These are phyloP conservation scores for Balaenoptera acutorostrata DNA, from an alignment of 2,113 vertebrate genomes.

Conservation along the genomic window DNA sequence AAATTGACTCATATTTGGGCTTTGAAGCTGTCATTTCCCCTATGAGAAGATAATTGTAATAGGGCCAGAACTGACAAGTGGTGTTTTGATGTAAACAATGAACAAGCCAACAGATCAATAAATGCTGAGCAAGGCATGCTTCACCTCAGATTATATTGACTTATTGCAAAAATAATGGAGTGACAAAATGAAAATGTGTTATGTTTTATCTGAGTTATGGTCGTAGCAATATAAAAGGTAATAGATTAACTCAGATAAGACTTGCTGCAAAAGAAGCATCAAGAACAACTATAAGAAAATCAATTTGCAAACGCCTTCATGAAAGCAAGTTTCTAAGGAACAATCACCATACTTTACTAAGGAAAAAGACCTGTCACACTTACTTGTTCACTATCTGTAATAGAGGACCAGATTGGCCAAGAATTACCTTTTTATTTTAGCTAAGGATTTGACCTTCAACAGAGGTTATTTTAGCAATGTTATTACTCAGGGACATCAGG, in stretches of 20 bases:
- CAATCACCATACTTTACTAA: slow-evolving; percentile 69
- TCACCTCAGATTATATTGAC: slow-evolving; percentile 81
- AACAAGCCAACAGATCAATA: slow-evolving; percentile 82
- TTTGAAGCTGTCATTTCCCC: slow-evolving; percentile 73
- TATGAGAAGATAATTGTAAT: slow-evolving; percentile 80
- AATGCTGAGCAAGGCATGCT: slow-evolving; percentile 82
- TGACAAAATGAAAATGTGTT: slow-evolving; percentile 82
- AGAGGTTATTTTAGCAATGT: slow-evolving; percentile 40
- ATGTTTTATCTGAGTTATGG: slow-evolving; percentile 82
- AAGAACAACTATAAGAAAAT: slow-evolving; percentile 61
- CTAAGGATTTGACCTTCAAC: slow-evolving; percentile 45
- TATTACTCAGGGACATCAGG: slow-evolving; percentile 4
- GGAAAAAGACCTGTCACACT: slow-evolving; percentile 56
- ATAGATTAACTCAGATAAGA: slow-evolving; percentile 81
- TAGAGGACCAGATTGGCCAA: background rate
- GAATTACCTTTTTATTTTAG: slow-evolving; percentile 50
- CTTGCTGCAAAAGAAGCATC: slow-evolving; percentile 59
- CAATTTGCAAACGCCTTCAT: slow-evolving; percentile 60
- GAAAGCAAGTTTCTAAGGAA: slow-evolving; percentile 58
- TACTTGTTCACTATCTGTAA: slow-evolving; percentile 11
- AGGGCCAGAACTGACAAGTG: slow-evolving; percentile 76
- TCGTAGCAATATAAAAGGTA: slow-evolving; percentile 77
- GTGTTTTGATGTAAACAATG: slow-evolving; percentile 83
- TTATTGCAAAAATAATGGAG: slow-evolving; percentile 79
- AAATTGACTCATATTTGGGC: slow-evolving; percentile 55